Percentiles rank a stretch among this genome's conserved stretches.
These are phyloP conservation scores for Melipona beecheii DNA, from an alignment of 2,888 invertebrate genomes.

Conservation along the genomic window DNA sequence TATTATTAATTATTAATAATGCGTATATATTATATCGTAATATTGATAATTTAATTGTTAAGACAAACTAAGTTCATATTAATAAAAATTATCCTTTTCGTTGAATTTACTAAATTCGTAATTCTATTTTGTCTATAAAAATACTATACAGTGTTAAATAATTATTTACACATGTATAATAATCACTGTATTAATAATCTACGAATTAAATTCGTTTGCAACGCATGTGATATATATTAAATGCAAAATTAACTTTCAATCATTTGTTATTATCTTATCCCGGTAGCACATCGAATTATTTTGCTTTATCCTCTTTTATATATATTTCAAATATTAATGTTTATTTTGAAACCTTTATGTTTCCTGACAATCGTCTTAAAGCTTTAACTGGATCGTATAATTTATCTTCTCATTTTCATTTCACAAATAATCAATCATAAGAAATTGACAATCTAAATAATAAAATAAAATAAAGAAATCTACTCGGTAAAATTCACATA, in stretches of 20 bases:
- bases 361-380: neutral
- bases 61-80: neutral
- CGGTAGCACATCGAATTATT: neutral
- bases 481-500: conserved; percentile 17
- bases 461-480: conserved; percentile 1
- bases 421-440: neutral
- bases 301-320: neutral
- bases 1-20: neutral
- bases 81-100: neutral
- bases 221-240: conserved; percentile 10
- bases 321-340: neutral
- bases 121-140: neutral
- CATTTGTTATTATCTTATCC: conserved; percentile 10
- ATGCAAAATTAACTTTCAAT: neutral
- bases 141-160: neutral
- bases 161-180: neutral
- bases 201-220: neutral
- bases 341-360: neutral
- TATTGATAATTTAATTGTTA: neutral
- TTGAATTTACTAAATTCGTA: neutral
- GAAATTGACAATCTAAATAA: neutral
- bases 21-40: neutral
- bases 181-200: conserved; percentile 14
- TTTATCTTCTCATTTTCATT: neutral
- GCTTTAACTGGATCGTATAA: neutral